Percentiles rank a stretch among this genome's conserved stretches.
Conservation (phyloP, 2,888 invertebrate genomes). For the Carcina quercana region DNA sequence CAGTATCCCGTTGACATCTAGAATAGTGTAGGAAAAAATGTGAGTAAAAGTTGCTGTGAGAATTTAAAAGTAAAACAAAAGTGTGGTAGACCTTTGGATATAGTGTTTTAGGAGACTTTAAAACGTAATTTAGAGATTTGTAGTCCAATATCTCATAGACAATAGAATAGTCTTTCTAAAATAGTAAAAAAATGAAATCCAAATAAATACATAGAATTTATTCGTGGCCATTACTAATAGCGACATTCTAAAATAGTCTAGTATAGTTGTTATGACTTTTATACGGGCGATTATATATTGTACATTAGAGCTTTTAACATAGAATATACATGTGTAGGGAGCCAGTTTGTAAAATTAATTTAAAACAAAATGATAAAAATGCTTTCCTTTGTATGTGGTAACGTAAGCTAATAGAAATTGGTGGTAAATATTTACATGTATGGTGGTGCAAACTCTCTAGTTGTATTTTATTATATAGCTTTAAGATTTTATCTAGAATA, state of each 20-base stretch:
- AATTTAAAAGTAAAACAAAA: conserved; percentile 32
- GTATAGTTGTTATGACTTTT: conserved; percentile 41
- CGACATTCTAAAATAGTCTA: conserved; percentile 47
- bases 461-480: conserved; percentile 50
- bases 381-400: conserved; percentile 35
- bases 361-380: conserved; percentile 21
- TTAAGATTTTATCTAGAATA: conserved; percentile 47
- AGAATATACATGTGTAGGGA: no score
- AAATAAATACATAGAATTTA: conserved; percentile 49
- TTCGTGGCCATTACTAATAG: conserved; percentile 46
- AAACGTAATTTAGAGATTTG: conserved; percentile 47
- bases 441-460: conserved; percentile 72
- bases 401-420: conserved; percentile 44
- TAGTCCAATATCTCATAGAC: conserved; percentile 42
- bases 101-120: conserved; percentile 36
- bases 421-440: conserved; percentile 48
- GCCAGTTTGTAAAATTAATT: no score
- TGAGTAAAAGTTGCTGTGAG: conserved; percentile 38
- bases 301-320: conserved; percentile 52
- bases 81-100: conserved; percentile 60
- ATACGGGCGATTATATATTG: conserved; percentile 48
- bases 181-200: conserved; percentile 36
- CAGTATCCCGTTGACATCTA: conserved; percentile 47
- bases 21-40: conserved; percentile 54
- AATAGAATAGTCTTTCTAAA: conserved; percentile 52